These are phyloP conservation scores for Sphyrna mokarran DNA, from an alignment of 2,113 vertebrate genomes.

Conservation along the genomic window DNA sequence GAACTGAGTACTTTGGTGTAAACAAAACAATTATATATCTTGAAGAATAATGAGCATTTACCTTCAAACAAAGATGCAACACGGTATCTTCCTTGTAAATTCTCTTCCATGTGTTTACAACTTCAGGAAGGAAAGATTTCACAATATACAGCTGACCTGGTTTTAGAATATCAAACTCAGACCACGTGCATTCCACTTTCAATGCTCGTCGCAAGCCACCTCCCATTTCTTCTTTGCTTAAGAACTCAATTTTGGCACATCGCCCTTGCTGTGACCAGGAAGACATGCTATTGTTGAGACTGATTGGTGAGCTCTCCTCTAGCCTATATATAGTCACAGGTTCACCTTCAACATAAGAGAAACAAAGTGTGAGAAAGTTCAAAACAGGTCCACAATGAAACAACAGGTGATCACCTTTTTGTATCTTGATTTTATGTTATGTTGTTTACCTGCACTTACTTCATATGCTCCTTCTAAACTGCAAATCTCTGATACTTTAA, in stretches of 20 bases:
- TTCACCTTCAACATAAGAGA: conserved; percentile 65
- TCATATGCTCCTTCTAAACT: background rate
- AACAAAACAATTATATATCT: background rate
- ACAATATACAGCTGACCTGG: conserved; percentile 94
- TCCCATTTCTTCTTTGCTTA: conserved; percentile 98
- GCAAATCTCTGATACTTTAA: background rate
- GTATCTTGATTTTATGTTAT: background rate
- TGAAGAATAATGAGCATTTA: conserved; percentile 50
- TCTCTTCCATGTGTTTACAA: conserved; percentile 90
- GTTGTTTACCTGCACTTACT: background rate
- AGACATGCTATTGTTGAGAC: conserved; percentile 98
- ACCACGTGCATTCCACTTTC: conserved; percentile 95
- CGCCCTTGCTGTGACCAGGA: conserved; percentile 96
- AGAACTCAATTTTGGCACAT: conserved; percentile 94
- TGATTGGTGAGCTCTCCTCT: conserved; percentile 93
- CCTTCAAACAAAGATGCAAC: conserved; percentile 93
- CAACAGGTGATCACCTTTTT: background rate
- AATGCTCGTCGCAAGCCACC: conserved; percentile 87
- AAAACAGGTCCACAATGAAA: background rate
- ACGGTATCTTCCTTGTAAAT: conserved; percentile 97
- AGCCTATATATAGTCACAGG: conserved; percentile 93
- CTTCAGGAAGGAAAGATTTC: conserved; percentile 94
- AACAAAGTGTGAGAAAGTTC: background rate
- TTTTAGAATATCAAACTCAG: conserved; percentile 90
- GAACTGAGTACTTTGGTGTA: background rate